Evolutionary conservation across 30 jellyfish, hydroid and myxozoan species (phyloP).

Genomic region (Turritopsis rubra): DNA sequence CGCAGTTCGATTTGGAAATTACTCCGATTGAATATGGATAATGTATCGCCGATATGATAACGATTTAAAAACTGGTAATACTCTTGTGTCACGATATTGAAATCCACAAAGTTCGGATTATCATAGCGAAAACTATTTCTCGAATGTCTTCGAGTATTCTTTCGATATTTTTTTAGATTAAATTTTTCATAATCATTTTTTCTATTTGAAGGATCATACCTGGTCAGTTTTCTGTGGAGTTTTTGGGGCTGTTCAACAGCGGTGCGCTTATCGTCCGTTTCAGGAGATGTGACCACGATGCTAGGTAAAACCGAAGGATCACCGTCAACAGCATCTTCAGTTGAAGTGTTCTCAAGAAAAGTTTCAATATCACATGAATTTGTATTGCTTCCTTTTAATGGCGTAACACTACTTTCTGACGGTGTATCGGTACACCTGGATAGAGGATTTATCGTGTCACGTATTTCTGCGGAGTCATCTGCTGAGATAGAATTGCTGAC

Average conservation of each 20-base stretch:
- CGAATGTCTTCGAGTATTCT: neutral
- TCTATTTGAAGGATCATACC: neutral
- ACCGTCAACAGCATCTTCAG: neutral
- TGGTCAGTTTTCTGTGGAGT: neutral
- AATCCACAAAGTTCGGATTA: conserved; percentile 13
- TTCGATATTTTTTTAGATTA: neutral
- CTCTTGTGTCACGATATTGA: conserved; percentile 3
- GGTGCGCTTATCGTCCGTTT: neutral
- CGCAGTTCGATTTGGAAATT: conserved; percentile 22
- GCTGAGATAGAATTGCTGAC: too few relatives aligned
- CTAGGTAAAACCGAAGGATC: neutral
- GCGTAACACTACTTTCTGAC: neutral
- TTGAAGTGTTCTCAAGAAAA: neutral
- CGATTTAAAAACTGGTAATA: conserved; percentile 21
- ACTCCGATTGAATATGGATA: conserved; percentile 18
- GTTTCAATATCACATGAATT: neutral
- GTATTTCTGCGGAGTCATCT: neutral
- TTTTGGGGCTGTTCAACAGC: neutral
- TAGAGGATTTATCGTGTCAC: neutral
- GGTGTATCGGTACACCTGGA: neutral
- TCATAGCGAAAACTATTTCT: neutral
- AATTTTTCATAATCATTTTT: neutral
- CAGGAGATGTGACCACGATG: neutral
- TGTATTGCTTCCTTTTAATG: neutral
- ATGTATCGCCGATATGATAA: conserved; percentile 34